phyloP scores from a whole-genome alignment of 2,888 invertebrate species.

The Ichneumoninae sp. region DNA sequence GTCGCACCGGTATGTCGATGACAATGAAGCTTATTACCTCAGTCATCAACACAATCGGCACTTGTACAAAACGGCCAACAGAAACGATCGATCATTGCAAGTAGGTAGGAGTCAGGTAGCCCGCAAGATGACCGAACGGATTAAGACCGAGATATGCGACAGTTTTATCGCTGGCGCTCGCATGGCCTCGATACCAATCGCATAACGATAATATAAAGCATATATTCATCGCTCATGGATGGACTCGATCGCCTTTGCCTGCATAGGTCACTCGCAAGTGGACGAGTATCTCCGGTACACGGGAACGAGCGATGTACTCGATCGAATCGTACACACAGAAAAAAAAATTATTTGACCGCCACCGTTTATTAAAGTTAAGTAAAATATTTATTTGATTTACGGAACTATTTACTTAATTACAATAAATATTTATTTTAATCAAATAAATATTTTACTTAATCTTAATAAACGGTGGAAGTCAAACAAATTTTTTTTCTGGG shows the following conservation, averaged over 20 bases:
- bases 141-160: conserved; percentile 44
- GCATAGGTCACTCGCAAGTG: neutral
- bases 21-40: conserved; percentile 7
- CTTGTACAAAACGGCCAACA: neutral
- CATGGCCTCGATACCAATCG: conserved; percentile 46
- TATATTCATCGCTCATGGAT: neutral
- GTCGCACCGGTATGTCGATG: neutral
- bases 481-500: too few species aligned
- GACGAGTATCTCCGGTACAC: conserved; percentile 7
- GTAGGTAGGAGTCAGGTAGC: neutral
- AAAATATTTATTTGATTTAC: too few species aligned
- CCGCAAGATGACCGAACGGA: conserved; percentile 34
- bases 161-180: conserved; percentile 30
- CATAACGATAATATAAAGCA: conserved; percentile 33
- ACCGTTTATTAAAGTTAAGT: too few species aligned
- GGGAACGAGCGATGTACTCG: conserved; percentile 25
- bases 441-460: too few species aligned
- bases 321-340: neutral
- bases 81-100: conserved; percentile 20
- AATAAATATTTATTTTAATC: too few species aligned
- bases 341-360: too few species aligned
- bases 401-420: too few species aligned
- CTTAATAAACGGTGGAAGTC: too few species aligned
- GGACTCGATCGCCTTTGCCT: neutral
- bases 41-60: neutral